Evolutionary conservation across 2,888 invertebrate genomes (phyloP).

Genomic region (Ochropacha duplaris): DNA sequence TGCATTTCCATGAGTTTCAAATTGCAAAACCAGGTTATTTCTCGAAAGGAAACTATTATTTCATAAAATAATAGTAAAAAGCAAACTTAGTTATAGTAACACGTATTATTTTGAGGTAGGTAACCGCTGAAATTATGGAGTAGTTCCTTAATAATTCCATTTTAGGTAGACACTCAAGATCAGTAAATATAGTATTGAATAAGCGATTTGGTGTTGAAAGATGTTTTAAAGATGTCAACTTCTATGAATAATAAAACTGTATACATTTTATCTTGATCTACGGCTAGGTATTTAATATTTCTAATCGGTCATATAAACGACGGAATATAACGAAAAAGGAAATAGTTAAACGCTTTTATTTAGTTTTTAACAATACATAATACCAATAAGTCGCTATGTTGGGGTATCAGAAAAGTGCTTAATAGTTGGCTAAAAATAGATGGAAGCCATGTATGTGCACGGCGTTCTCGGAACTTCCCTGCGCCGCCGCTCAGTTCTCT

Average conservation of each 20-base stretch:
- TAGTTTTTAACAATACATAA: not conserved
- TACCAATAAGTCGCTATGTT: not conserved
- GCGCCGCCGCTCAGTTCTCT: not conserved
- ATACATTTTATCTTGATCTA: no score
- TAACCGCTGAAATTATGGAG: not conserved
- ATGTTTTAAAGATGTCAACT: no score
- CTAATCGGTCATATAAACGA: no score
- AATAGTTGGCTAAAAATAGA: conserved; percentile 8
- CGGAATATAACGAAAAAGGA: not conserved
- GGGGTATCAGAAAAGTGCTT: not conserved
- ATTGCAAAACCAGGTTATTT: conserved; percentile 36
- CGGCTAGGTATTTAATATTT: no score
- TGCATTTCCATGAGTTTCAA: conserved; percentile 68
- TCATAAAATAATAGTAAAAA: conserved; percentile 1
- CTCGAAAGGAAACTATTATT: conserved; percentile 21
- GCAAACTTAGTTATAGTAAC: not conserved
- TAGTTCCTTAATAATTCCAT: no score
- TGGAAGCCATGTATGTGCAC: conserved; percentile 10
- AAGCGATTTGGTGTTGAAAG: no score
- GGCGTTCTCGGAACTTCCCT: conserved; percentile 1
- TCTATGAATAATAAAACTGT: no score
- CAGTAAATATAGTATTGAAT: no score
- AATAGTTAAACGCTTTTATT: not conserved
- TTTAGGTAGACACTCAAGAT: no score
- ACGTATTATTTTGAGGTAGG: not conserved